Evolutionary conservation across 2,888 invertebrate species (phyloP).

Genomic region (Andrena haemorrhoa): DNA sequence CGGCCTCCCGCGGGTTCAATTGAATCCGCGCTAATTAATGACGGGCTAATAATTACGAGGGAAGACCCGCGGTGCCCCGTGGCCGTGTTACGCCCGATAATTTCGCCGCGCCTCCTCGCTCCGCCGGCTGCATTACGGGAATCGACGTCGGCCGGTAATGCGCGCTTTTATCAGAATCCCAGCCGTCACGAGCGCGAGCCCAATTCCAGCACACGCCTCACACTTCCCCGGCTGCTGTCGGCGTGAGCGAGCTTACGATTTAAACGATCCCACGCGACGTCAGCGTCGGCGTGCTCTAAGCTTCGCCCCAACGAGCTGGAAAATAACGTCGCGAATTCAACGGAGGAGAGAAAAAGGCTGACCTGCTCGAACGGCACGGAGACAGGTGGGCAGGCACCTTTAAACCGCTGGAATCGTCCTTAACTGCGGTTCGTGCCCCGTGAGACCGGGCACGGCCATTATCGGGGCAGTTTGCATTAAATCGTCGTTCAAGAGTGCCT

Average conservation of each 20-base stretch:
- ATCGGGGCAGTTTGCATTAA: slow-evolving; percentile 46
- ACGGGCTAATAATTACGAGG: slow-evolving; percentile 38
- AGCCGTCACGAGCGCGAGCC: not conserved
- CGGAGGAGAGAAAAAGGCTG: too few relatives aligned
- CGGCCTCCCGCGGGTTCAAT: slow-evolving; percentile 19
- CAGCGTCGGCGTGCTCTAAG: not conserved
- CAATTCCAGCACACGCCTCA: not conserved
- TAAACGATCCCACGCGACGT: slow-evolving; percentile 38
- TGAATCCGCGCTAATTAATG: slow-evolving; percentile 45
- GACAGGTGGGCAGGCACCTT: slow-evolving; percentile 17
- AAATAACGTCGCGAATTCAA: slow-evolving; percentile 12
- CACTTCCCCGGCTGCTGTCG: not conserved
- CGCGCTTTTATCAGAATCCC: slow-evolving; percentile 18
- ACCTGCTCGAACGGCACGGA: not conserved
- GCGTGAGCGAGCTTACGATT: slow-evolving; percentile 27
- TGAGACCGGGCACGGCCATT: slow-evolving; percentile 55
- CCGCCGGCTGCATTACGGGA: not conserved
- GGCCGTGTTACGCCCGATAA: slow-evolving; percentile 31
- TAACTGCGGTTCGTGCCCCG: slow-evolving; percentile 28
- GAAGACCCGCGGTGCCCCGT: slow-evolving; percentile 2
- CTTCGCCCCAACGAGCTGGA: slow-evolving; percentile 16
- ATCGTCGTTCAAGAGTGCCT: slow-evolving; percentile 34
- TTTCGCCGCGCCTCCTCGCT: slow-evolving; percentile 13
- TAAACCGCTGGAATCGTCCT: slow-evolving; percentile 5
- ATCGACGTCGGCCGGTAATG: slow-evolving; percentile 13